Evolutionary conservation across 1,140 invertebrate species (phyloP), one percentile per base, ranked within the genome.

Genomic region (Bombus balteatus): DNA sequence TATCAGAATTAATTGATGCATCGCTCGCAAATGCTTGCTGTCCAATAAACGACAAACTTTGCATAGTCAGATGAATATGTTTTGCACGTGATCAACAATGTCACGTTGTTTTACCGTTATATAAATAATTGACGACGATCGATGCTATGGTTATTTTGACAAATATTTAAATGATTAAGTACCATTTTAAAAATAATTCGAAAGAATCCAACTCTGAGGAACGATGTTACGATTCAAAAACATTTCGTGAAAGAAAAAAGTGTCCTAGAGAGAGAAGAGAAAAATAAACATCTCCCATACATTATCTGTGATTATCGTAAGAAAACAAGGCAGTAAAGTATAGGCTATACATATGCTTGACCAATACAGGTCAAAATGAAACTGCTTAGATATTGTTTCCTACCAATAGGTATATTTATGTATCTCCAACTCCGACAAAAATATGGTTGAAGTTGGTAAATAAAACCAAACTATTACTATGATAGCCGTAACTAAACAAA

Each of bases 41-140:
- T 59, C 91, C 91, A 92, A 92, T 92, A 59, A 75, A 53, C 43
- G 22, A 6, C 12, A 25, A 41, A 43, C 73, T 74, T 83, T 57
- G 37, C 39, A 62, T 85, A 68, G 73, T 88, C 39, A 74, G 85
- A 87, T 74, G 43, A 41, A 47, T 34, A 77, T 25, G 47, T 53
- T 53, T 62, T 34, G 76, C 77, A 68, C 53, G 65, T 73, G 59
- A 86, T 53, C 74, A 76, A 37, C 37, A 28, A 4, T 75, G n/a
- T 37, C n/a, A 25, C 37, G 34, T 57, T 18, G 28, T 86, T 57
- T 15, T 25, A 59, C 28, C 18, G 28, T 41, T 34, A 53, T 6
- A 53, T 53, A n/a, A 59, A 47, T 62, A 43, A 81, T 86, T 34
- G 3, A 59, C 12, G 1, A n/a, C 18, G 18, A 53, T 62, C 53